Conservation (phyloP, 2,888 invertebrate genomes). For the Bugula neritina region DNA sequence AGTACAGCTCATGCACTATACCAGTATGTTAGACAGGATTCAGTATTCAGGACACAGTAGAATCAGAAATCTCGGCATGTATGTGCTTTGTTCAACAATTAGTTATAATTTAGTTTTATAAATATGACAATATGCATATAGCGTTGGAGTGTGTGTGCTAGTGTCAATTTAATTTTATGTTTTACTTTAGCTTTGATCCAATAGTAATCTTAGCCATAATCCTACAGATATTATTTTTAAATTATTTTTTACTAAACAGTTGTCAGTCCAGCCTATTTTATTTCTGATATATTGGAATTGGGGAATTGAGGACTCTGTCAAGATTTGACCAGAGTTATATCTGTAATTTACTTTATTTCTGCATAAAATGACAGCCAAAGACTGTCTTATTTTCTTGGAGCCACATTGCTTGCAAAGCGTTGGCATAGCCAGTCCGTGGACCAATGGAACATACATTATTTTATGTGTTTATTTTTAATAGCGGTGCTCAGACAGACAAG, state of each 20-base stretch:
- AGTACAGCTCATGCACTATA: too few relatives aligned
- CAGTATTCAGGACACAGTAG: too few relatives aligned
- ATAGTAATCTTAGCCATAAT: constrained; percentile 35
- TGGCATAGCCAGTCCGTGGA: too few relatives aligned
- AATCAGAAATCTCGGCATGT: too few relatives aligned
- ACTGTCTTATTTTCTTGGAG: background rate
- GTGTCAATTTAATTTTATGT: too few relatives aligned
- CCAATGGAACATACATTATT: background rate
- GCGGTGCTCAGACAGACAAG: background rate
- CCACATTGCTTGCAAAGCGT: background rate
- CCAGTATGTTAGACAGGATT: too few relatives aligned
- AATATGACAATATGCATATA: too few relatives aligned
- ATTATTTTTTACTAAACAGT: background rate
- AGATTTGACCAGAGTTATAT: background rate
- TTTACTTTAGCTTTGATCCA: too few relatives aligned
- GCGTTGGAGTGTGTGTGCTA: too few relatives aligned
- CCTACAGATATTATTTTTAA: background rate
- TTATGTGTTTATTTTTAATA: background rate
- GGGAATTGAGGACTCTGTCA: background rate
- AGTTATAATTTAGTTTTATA: too few relatives aligned
- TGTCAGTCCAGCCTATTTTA: background rate
- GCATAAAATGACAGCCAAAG: background rate
- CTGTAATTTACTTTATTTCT: background rate
- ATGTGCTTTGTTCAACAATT: too few relatives aligned
- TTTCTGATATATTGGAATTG: background rate